These are phyloP conservation scores for Eristalis arbustorum DNA, from an alignment of 2,888 invertebrate genomes.

Conservation along the genomic window DNA sequence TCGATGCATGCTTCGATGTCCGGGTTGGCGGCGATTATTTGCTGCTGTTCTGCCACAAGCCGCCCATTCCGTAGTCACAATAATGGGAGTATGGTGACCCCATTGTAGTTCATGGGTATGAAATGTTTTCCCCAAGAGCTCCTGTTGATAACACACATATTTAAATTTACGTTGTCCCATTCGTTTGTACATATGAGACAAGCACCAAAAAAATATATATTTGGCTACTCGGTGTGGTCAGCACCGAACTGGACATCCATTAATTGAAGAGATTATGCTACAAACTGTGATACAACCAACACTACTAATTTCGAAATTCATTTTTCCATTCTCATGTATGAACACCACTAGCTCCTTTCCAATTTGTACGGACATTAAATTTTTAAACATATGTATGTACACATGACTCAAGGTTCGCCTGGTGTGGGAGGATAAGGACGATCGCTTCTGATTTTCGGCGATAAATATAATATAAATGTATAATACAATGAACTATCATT, in stretches of 20 bases:
- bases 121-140: slow-evolving; percentile 29
- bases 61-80: background rate
- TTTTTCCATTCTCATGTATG: slow-evolving; percentile 29
- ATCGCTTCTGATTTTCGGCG: background rate
- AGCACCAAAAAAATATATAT: background rate
- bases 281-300: slow-evolving; percentile 53
- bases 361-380: slow-evolving; percentile 7
- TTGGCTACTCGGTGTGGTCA: slow-evolving; percentile 10
- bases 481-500: slow-evolving; percentile 45
- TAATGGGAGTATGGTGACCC: background rate
- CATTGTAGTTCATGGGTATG: slow-evolving; percentile 3
- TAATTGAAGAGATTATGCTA: slow-evolving; percentile 67
- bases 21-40: slow-evolving; percentile 45
- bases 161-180: slow-evolving; percentile 43
- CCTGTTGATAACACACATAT: slow-evolving; percentile 62
- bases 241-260: slow-evolving; percentile 54
- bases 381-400: slow-evolving; percentile 1
- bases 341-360: background rate
- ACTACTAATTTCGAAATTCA: slow-evolving; percentile 54
- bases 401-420: background rate
- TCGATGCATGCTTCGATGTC: slow-evolving; percentile 41
- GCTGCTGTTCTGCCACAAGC: slow-evolving; percentile 26
- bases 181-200: slow-evolving; percentile 18
- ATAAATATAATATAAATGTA: slow-evolving; percentile 5
- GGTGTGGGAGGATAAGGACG: background rate